A percentile compares a stretch with the other conserved stretches of the same genome.
Evolutionary conservation across 2,888 invertebrate species (phyloP).

Genomic region (Apeira syringaria): DNA sequence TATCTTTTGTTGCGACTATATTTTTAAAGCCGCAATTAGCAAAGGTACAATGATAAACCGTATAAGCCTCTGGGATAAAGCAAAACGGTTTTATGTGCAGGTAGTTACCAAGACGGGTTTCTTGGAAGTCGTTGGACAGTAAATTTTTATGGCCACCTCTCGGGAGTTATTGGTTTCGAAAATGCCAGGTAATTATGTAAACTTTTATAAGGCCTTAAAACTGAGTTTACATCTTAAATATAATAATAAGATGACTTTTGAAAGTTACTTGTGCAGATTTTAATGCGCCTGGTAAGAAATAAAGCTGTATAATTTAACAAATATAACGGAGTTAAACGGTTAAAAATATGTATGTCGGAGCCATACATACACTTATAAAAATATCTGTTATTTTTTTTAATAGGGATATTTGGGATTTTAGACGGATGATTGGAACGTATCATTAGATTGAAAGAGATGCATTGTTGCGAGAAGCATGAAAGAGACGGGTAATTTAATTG

Average conservation of each 20-base stretch:
- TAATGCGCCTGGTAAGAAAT: slow-evolving; percentile 9
- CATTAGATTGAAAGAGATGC: too few species aligned
- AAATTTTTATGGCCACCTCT: slow-evolving; percentile 35
- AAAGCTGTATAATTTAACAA: too few species aligned
- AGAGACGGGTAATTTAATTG: too few species aligned
- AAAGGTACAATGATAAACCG: slow-evolving; percentile 9
- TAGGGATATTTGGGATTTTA: too few species aligned
- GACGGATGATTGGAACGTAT: too few species aligned
- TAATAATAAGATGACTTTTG: slow-evolving; percentile 13
- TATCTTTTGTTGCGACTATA: slow-evolving; percentile 27
- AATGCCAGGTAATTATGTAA: slow-evolving; percentile 32
- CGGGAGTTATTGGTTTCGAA: slow-evolving; percentile 36
- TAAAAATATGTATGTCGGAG: too few species aligned
- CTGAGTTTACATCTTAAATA: slow-evolving; percentile 17
- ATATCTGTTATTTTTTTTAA: too few species aligned
- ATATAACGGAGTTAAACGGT: too few species aligned
- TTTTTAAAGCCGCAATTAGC: slow-evolving; percentile 29
- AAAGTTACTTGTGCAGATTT: slow-evolving; percentile 14
- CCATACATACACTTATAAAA: too few species aligned
- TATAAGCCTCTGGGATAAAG: slow-evolving; percentile 25
- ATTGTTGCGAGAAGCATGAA: too few species aligned
- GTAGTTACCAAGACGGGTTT: slow-evolving; percentile 30
- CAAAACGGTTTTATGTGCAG: slow-evolving; percentile 27
- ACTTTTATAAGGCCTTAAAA: slow-evolving; percentile 26
- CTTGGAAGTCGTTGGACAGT: slow-evolving; percentile 33